Evolutionary conservation across 2,888 invertebrate species (phyloP), one percentile per base, ranked within the genome.

Genomic region (Drosophila gaucha): DNA sequence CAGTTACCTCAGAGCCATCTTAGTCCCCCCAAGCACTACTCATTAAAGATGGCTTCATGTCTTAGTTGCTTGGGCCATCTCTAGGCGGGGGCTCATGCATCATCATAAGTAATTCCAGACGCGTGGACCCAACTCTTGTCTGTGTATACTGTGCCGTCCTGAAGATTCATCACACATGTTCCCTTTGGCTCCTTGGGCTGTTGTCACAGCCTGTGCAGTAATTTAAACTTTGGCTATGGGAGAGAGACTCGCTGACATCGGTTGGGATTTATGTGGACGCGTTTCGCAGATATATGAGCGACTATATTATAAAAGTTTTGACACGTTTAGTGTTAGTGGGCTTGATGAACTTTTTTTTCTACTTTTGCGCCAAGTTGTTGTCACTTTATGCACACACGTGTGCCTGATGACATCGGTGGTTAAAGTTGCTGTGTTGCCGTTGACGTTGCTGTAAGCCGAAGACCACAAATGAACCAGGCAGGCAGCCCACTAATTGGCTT

Each of bases 231-330:
- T 84, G 60, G 51, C 78, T 33, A 65, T 59, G 64, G 38, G 58
- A 24, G 26, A 16, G 33, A 38, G 49, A 52, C 52, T 73, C 67
- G 68, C 52, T 51, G 33, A 10, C 30, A 28, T 31, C 38, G 52
- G 33, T 6, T 33, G 47, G 66, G 80, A 80, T 84, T 80, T 80
- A 78, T 80, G 69, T 47, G 43, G 36, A 63, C 56, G 58, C 67
- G 54, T 59, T 64, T 18, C 10, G 43, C 44, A 68, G 64, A 63
- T 80, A 69, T 64, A 70, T 63, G 60, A 60, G 76, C 74, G 85
- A 87, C 87, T 87, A 88, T 87, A 87, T 87, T 87, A 87, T 87
- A 74, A 86, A 87, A 87, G 87, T 87, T 87, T 80, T 71, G 78
- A 80, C 87, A 83, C 82, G 88, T 86, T 86, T 80, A 76, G 71